A percentile compares a stretch with the other conserved stretches of the same genome.
phyloP scores from a whole-genome alignment of 2,797 vertebrate species.

The Nannoperca australis region DNA sequence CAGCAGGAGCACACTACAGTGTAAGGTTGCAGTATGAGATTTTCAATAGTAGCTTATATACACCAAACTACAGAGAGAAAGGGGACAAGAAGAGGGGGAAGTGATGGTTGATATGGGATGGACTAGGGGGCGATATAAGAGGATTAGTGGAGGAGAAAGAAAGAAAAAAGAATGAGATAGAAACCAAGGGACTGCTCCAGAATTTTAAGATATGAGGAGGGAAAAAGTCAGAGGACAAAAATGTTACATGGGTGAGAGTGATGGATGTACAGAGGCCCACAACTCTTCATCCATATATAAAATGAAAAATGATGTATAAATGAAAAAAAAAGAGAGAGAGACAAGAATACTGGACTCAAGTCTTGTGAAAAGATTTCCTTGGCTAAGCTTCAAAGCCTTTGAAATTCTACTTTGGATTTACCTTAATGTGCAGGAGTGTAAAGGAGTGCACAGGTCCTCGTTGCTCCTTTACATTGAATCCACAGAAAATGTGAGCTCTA shows the following conservation, averaged over 20 bases:
- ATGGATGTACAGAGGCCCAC: conserved; percentile 5
- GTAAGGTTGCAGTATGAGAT: not conserved
- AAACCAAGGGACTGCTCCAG: conserved; percentile 8
- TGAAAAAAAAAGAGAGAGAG: too few species aligned
- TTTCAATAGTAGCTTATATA: conserved; percentile 13
- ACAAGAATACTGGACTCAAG: not conserved
- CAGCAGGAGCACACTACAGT: not conserved
- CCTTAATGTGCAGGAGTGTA: not conserved
- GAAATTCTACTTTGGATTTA: not conserved
- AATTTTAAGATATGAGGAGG: conserved; percentile 42
- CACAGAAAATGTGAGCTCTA: not conserved
- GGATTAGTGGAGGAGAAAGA: conserved; percentile 57
- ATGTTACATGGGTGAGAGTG: conserved; percentile 12
- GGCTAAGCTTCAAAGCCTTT: conserved; percentile 20
- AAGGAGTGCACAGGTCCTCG: not conserved
- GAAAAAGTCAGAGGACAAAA: conserved; percentile 14
- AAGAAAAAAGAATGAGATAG: conserved; percentile 46
- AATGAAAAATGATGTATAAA: conserved; percentile 14
- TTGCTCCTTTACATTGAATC: not conserved
- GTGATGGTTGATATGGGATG: conserved; percentile 39
- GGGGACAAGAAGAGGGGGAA: conserved; percentile 14
- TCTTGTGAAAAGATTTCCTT: not conserved
- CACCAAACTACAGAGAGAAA: conserved; percentile 14
- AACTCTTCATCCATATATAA: not conserved
- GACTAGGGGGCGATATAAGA: conserved; percentile 40